phyloP scores from a whole-genome alignment of 1,140 invertebrate species.

The Sarcophaga bullata region DNA sequence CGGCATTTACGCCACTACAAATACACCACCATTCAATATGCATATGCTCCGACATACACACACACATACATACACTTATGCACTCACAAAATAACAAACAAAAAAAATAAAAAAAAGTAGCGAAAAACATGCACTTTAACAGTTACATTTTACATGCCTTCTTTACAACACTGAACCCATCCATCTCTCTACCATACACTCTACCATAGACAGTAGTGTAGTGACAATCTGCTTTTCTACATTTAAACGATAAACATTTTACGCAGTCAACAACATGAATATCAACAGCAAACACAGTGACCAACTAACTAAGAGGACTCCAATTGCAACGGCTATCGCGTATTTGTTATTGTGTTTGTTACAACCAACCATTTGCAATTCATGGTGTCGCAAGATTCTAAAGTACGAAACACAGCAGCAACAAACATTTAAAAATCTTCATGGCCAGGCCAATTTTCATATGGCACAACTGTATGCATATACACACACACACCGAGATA shows the following conservation, averaged over 20 bases:
- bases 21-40: constrained; percentile 13
- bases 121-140: neutral
- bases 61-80: neutral
- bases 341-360: neutral
- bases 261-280: neutral
- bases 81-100: neutral
- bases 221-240: constrained; percentile 16
- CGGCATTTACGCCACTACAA: neutral
- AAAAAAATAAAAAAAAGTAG: too few relatives aligned
- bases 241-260: neutral
- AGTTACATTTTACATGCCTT: too few relatives aligned
- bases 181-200: neutral
- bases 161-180: neutral
- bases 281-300: neutral
- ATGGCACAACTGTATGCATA: neutral
- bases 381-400: constrained; percentile 12
- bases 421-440: neutral
- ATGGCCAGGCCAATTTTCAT: constrained; percentile 2
- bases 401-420: neutral
- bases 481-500: neutral
- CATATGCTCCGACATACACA: neutral
- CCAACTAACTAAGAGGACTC: neutral
- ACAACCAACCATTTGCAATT: constrained; percentile 18
- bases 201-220: neutral
- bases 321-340: neutral